A percentile compares a stretch with the other conserved stretches of the same genome.
Evolutionary conservation across 2,113 vertebrate species (phyloP).

Genomic region (Neogobius melanostomus): DNA sequence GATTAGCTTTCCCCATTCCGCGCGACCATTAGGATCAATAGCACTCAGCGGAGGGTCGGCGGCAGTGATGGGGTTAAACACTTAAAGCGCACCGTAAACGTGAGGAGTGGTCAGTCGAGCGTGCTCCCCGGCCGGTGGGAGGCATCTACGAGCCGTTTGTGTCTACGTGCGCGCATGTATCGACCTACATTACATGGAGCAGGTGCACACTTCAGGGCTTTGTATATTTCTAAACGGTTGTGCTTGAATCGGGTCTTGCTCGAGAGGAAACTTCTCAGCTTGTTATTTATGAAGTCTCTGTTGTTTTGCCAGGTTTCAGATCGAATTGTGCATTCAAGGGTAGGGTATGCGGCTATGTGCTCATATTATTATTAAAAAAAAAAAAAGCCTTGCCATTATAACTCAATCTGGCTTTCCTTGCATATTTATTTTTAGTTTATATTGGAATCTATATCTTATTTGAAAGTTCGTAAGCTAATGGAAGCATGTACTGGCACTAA

Average conservation of each 20-base stretch:
- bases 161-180: slow-evolving; percentile 22
- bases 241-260: slow-evolving; percentile 10
- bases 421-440: too few relatives aligned
- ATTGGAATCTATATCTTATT: too few relatives aligned
- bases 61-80: slow-evolving; percentile 30
- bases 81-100: slow-evolving; percentile 30
- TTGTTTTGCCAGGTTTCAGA: slow-evolving; percentile 11
- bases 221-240: slow-evolving; percentile 12
- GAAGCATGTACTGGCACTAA: too few relatives aligned
- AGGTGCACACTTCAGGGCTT: not conserved
- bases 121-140: slow-evolving; percentile 2
- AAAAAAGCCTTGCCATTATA: too few relatives aligned
- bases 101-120: slow-evolving; percentile 38
- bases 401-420: too few relatives aligned
- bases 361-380: too few relatives aligned
- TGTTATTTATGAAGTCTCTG: not conserved
- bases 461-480: too few relatives aligned
- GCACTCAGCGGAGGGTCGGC: slow-evolving; percentile 29
- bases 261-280: not conserved
- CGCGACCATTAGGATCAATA: slow-evolving; percentile 45
- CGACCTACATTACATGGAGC: slow-evolving; percentile 3
- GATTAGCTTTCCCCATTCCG: slow-evolving; percentile 38
- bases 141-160: not conserved
- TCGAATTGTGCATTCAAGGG: not conserved
- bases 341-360: too few relatives aligned